Percentiles rank a stretch among this genome's conserved stretches.
Conservation (phyloP, 2,113 vertebrate genomes). For the Psilopogon haemacephalus region DNA sequence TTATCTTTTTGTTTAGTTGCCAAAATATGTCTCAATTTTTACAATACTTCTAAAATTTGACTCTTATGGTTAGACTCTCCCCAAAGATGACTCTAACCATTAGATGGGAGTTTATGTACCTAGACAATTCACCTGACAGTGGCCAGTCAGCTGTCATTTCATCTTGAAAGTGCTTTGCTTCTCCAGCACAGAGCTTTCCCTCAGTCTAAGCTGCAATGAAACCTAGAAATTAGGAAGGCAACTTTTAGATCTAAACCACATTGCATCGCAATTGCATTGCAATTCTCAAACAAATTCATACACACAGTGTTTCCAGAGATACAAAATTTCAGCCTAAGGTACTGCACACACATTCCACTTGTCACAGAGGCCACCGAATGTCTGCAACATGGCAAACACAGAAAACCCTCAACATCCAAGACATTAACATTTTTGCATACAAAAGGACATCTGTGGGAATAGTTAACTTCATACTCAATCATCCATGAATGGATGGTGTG, state of each 20-base stretch:
- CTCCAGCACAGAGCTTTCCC: neutral
- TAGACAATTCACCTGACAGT: neutral
- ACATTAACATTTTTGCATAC: neutral
- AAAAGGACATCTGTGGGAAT: neutral
- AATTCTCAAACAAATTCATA: conserved; percentile 3
- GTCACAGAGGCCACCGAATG: neutral
- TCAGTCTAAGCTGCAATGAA: neutral
- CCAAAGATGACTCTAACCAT: neutral
- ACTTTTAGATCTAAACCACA: neutral
- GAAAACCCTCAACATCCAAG: conserved; percentile 2
- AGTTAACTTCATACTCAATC: neutral
- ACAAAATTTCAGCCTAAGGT: neutral
- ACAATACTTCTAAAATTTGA: neutral
- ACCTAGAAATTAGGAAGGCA: neutral
- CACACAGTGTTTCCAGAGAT: neutral
- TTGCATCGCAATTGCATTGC: too few relatives aligned
- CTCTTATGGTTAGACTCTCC: neutral
- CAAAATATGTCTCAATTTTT: neutral
- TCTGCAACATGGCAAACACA: neutral
- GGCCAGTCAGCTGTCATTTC: neutral
- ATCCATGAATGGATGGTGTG: neutral
- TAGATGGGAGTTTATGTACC: neutral
- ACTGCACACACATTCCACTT: neutral
- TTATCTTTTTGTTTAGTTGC: neutral
- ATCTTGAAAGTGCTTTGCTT: neutral